Conservation (phyloP, 2,113 vertebrate genomes). For the Felis catus region F.catus_Fca126_mat1.0 CM031415.1:124780501-124781000, state of each 20-base stretch:
- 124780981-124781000: not conserved
- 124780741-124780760: accelerated
- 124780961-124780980: not conserved
- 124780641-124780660: not conserved
- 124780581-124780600: not conserved
- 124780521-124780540: not conserved
- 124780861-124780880: not conserved
- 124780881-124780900: not conserved
- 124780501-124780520: not conserved
- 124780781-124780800: not conserved
- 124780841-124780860: not conserved
- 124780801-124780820: not conserved
- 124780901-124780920: not conserved
- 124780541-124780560: not conserved
- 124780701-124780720: not conserved
- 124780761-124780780: not conserved
- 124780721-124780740: not conserved
- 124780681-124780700: not conserved
- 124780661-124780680: not conserved
- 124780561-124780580: not conserved
- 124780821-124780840: not conserved
- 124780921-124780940: not conserved
- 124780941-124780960: not conserved
- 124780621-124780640: not conserved
- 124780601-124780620: not conserved